These are phyloP conservation scores for Morpho helenor DNA, from an alignment of 2,888 invertebrate species.

Conservation along the genomic window DNA sequence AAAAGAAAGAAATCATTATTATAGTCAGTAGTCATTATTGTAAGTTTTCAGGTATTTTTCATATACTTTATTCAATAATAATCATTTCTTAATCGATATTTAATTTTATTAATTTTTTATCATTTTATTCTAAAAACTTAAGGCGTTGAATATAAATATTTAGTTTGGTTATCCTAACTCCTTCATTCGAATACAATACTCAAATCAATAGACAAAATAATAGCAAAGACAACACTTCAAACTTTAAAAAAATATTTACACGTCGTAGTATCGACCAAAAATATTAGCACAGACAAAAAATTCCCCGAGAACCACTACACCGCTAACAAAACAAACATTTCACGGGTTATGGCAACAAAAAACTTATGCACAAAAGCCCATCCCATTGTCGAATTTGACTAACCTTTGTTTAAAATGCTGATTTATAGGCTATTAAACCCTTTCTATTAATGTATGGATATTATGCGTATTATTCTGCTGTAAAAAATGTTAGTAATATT, in stretches of 20 bases:
- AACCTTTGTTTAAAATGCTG: conserved; percentile 76
- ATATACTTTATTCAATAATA: too few relatives aligned
- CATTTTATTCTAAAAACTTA: too few relatives aligned
- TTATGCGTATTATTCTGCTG: conserved; percentile 71
- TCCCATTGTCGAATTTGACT: conserved; percentile 74
- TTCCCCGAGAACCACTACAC: conserved; percentile 58
- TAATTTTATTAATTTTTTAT: too few relatives aligned
- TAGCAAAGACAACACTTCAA: conserved; percentile 15
- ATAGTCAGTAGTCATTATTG: too few relatives aligned
- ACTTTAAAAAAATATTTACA: conserved; percentile 17
- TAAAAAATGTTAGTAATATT: conserved; percentile 70
- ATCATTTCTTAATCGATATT: too few relatives aligned
- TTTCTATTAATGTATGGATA: conserved; percentile 76
- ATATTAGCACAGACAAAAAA: conserved; percentile 49
- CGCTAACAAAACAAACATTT: conserved; percentile 76
- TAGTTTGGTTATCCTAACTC: too few relatives aligned
- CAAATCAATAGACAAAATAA: conserved; percentile 6
- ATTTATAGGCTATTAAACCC: conserved; percentile 80
- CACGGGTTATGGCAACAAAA: conserved; percentile 69
- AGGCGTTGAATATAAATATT: too few relatives aligned
- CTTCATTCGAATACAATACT: conserved; percentile 1
- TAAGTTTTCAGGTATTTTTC: too few relatives aligned
- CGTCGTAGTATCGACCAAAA: conserved; percentile 48
- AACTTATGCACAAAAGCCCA: conserved; percentile 57
- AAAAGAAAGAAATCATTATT: too few relatives aligned